Percentiles rank a stretch among this genome's conserved stretches.
phyloP scores from a whole-genome alignment of 1,140 invertebrate species.

The Hesperophylax magnus region DNA sequence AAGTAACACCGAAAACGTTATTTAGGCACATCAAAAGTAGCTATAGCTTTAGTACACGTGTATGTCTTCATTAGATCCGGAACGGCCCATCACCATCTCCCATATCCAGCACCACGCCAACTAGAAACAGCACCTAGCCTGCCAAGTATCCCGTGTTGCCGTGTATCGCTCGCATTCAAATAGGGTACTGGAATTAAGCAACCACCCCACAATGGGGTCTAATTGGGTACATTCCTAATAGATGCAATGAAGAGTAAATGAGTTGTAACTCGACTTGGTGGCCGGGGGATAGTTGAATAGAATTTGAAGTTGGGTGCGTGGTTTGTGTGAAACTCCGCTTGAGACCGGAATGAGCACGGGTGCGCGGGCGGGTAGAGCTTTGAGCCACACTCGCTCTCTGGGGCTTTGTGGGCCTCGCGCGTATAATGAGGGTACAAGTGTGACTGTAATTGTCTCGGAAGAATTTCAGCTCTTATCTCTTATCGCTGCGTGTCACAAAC shows the following conservation, averaged over 20 bases:
- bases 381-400: not conserved
- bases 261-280: not conserved
- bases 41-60: conserved; percentile 1
- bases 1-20: conserved; percentile 1
- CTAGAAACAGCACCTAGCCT: too few species aligned
- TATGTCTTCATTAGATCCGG: not conserved
- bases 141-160: too few species aligned
- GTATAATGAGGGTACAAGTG: conserved; percentile 43
- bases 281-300: not conserved
- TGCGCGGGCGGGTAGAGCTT: too few species aligned
- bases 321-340: not conserved
- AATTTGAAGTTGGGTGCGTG: not conserved
- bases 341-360: not conserved
- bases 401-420: conserved; percentile 24
- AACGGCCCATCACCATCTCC: not conserved
- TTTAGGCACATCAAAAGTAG: not conserved
- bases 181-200: not conserved
- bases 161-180: not conserved
- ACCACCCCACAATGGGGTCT: not conserved
- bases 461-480: conserved; percentile 49
- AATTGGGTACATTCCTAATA: not conserved
- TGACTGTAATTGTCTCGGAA: conserved; percentile 44
- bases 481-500: conserved; percentile 28
- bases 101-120: too few species aligned
- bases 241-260: not conserved